Base-by-base conservation (phyloP, 2,888 invertebrate genomes). In the Amiota communis region DNA sequence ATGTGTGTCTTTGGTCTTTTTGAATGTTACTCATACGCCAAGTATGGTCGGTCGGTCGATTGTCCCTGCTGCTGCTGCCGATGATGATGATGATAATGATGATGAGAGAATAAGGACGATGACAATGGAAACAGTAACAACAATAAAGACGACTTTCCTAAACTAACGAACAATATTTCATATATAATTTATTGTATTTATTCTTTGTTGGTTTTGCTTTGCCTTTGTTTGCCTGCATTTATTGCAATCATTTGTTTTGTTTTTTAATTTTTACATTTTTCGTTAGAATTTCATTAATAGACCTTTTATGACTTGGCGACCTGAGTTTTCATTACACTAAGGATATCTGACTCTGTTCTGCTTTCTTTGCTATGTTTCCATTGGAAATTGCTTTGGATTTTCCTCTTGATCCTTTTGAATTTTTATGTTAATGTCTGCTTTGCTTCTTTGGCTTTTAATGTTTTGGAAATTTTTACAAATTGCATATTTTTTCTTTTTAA, bases 131-230 rank as follows among this genome's bases (percentile, higher is more conserved):
- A 36, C 36, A 36, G 1, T 23, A 23, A 36, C 36, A 36, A 36
- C 36, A 11, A 15, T 20, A 11, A 8, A 12, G 74, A 64, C 71
- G 12, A 59, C 20, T 59, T 17, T 59, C 15, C 59, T 20, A 68
- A 68, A 68, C 51, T 8, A 53, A 48, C 15, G 51, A 74, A 76
- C 69, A 72, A 75, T 74, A 74, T 76, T 73, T 78, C 77, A 77
- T 85, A 86, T 82, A 86, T 83, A 80, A 86, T 86, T 86, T 86
- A 86, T 86, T 81, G 71, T 78, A 83, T 81, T 83, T 74, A 77
- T 75, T 75, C 74, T 36, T 36, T 36, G 78, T 81, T 82, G 79
- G 76, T 74, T 74, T 75, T 72, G 74, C 69, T 75, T 68, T 76
- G 71, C 72, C 72, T 68, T 72, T 78, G 74, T 64, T 61, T 74